These are phyloP conservation scores for Drosophila ironensis DNA, from an alignment of 1,140 invertebrate genomes.

Conservation along the genomic window DNA sequence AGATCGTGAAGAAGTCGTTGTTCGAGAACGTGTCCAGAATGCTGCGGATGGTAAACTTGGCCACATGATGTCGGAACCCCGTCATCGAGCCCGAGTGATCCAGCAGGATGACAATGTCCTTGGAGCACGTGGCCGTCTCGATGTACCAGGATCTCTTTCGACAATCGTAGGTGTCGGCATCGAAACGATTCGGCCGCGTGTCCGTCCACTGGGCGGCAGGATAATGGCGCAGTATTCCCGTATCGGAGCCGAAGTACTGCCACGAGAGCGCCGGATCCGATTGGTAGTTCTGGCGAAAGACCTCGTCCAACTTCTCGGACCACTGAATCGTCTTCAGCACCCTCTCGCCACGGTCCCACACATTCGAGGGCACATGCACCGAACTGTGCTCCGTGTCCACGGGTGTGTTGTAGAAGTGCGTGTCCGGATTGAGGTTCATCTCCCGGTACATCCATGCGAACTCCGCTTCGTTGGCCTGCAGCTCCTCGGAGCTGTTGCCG, in stretches of 20 bases:
- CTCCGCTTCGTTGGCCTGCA: constrained; percentile 19
- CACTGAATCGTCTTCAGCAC: constrained; percentile 91
- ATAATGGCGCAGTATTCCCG: constrained; percentile 95
- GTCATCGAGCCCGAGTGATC: constrained; percentile 99
- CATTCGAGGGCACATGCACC: constrained; percentile 96
- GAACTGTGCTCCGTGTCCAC: constrained; percentile 93
- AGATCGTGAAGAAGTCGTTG: constrained; percentile 98
- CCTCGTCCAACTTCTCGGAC: constrained; percentile 92
- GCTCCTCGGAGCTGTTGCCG: constrained; percentile 49
- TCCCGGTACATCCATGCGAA: constrained; percentile 76
- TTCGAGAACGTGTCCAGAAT: constrained; percentile 98
- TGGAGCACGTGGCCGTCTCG: constrained; percentile 97
- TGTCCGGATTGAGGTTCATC: constrained; percentile 86
- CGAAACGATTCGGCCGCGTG: constrained; percentile 77
- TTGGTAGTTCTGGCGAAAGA: constrained; percentile 93
- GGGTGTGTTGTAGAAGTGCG: constrained; percentile 92
- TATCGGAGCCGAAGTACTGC: constrained; percentile 97
- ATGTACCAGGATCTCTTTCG: constrained; percentile 96
- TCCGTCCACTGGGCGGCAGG: constrained; percentile 87
- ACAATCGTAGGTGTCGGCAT: constrained; percentile 91
- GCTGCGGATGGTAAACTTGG: constrained; percentile 88
- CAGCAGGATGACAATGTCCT: constrained; percentile 97
- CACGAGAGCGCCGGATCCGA: constrained; percentile 94
- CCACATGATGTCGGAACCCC: constrained; percentile 88
- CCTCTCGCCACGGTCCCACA: constrained; percentile 89